Evolutionary conservation across 2,113 vertebrate species (phyloP), one percentile per base, ranked within the genome.

Genomic region (Caranx melampygus): DNA sequence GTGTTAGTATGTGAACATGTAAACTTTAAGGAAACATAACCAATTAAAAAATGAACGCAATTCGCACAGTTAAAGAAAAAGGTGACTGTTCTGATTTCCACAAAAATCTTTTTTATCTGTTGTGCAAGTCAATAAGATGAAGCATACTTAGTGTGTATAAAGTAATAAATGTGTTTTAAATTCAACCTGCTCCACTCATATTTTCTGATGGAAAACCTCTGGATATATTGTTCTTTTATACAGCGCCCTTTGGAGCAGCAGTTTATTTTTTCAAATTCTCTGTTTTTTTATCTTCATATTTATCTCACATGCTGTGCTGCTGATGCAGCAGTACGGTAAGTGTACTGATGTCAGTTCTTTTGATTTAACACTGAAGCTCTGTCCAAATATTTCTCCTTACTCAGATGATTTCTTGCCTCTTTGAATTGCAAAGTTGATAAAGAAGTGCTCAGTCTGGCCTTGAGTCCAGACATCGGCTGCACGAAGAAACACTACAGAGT

Each of bases 221-320:
- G 14, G 20, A 67, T 74, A 9, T 51, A 68, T 76, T 72, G 61
- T 72, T 67, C 34, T 77, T 72, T 65, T 21, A 64, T 33, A 40
- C n/a, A 57, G 14, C 37, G 42, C 26, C 21, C 31, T 58, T 49
- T 70, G 18, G 9, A 67, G 37, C 45, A 44, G 44, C 45, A 9
- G 54, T 61, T 67, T 21, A 44, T 33, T 59, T 51, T 1, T 67
- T 34, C 3, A 67, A 6, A 35, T 52, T 52, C 16, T 73, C 12
- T 18, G 60, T 52, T 58, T 65, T 16, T 35, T 16, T 35, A 54
- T 67, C 37, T 4, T 15, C 14, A 21, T 6, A 31, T 16, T 65
- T 68, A 70, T 67, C 20, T 55, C 15, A 60, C 20, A 63, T 10
- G 31, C 49, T 51, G 16, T 20, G 33, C 16, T 78, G 81, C 74